Evolutionary conservation across 2,888 invertebrate genomes (phyloP), one percentile per base, ranked within the genome.

Genomic region (Agrochola lychnidis): DNA sequence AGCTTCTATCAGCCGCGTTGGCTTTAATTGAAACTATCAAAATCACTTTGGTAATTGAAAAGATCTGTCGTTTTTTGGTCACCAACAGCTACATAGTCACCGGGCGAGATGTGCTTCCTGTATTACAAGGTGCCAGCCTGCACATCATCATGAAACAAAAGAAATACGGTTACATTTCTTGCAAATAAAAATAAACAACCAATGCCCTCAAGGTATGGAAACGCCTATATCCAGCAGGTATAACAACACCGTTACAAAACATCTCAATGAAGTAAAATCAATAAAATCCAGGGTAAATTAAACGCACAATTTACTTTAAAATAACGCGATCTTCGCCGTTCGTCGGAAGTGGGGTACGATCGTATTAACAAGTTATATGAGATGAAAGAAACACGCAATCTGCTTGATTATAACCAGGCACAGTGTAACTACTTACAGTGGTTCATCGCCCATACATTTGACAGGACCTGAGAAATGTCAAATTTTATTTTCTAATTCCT

Each of bases 291-390:
- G 66, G 22, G 53, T 74, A 79, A 30, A 76, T 66, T 62, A 57
- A 76, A 71, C 51, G 84, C 48, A 77, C 90, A 91, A 74, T 74
- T 80, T 77, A 72, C 53, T 72, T 77, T 57, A 70, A 63, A 68
- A 74, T 83, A 83, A 83, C 90, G 91, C 86, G 86, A 85, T 89
- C 86, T 78, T 73, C 76, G 62, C 87, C 86, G 87, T 88, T 85
- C 83, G 62, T 74, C 80, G 79, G 61, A 85, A 78, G 81, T 86
- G 73, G 85, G 80, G 25, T 85, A 62, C 56, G 86, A 81, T 84
- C 73, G 70, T 85, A 91, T 93, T 91, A 90, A 78, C 90, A 92
- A 92, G 90, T 91, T 86, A 91, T 87, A 92, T 92, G 89, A 91
- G 89, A 83, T 70, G 83, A 90, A 90, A 90, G 90, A 86, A 79